These are phyloP conservation scores for Ectropis crepuscularia DNA, from an alignment of 2,888 invertebrate species.

Conservation along the genomic window DNA sequence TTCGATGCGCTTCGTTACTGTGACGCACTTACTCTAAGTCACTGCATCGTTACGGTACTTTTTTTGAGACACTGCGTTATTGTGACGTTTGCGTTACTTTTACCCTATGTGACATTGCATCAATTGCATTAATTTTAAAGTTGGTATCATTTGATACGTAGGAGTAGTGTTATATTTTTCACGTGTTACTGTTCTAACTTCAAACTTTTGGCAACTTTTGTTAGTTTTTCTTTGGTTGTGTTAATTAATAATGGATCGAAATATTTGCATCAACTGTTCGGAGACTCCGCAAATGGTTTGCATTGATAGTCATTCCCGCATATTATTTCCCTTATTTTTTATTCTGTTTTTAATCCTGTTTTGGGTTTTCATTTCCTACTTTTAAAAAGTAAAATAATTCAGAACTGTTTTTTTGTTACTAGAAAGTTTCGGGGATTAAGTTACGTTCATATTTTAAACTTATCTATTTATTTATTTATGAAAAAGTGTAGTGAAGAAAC, in stretches of 20 bases:
- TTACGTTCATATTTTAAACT: no score
- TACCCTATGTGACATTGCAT: not conserved
- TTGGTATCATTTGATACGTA: no score
- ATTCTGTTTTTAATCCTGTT: conserved; percentile 27
- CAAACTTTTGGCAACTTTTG: no score
- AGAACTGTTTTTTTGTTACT: not conserved
- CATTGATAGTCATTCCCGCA: conserved; percentile 23
- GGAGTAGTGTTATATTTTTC: no score
- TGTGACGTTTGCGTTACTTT: no score
- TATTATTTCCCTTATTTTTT: conserved; percentile 29
- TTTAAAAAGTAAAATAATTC: not conserved
- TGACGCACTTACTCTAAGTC: not conserved
- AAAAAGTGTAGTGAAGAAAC: no score
- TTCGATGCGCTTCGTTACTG: not conserved
- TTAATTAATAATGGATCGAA: conserved; percentile 7
- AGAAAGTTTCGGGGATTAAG: no score
- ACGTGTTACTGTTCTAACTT: no score
- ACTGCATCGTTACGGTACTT: not conserved
- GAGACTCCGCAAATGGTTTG: conserved; percentile 2
- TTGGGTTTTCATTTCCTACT: conserved; percentile 19
- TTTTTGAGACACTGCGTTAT: not conserved
- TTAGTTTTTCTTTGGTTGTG: not conserved
- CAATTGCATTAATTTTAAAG: no score
- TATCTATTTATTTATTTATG: no score
- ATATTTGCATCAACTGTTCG: conserved; percentile 5